Base-by-base conservation (phyloP, 2,113 vertebrate species). In the Esox niger region DNA sequence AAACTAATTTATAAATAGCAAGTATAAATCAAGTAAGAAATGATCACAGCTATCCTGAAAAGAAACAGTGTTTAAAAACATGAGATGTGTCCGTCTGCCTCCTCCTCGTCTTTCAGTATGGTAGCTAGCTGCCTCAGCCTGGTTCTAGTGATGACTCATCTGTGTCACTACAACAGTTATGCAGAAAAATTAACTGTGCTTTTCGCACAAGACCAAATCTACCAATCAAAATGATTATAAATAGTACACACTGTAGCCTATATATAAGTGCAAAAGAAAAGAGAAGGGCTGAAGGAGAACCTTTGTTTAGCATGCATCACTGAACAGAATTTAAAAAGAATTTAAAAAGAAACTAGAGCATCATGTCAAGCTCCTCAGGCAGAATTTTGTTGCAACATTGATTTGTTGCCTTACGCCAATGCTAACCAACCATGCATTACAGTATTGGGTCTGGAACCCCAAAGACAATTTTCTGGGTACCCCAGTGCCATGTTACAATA, bases 101-200 rank as follows among this genome's bases (percentile, higher is more conserved):
- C 79, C 82, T 73, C 75, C 74, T 82, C 84, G 85, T 70, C 64
- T 77, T 80, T 85, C 79, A 78, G 80, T 84, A 43, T 43, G 38
- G 38, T 43, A 5, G 38, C 38, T 43, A 43, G 38, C 38, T 43
- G 86, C 87, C 83, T 90, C 82, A 69, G 84, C 84, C 84, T 86
- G 83, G 47, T 21, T 77, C 82, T 43, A 43, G 38, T 17, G 86
- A 81, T 89, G 89, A 91, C 78, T 91, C 88, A 91, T 88, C 86
- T 74, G 60, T 75, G 84, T 86, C 83, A 84, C 88, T 87, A 87
- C 85, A 88, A 88, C 85, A 88, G 86, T 86, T 79, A 88, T 78
- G 82, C 76, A 80, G 77, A 78, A n/a, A 57, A 59, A 70, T 63
- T 27, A 26, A 29, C 27, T 1, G 7, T n/a, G 27, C 23, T n/a